Base-by-base conservation (phyloP, 2,113 vertebrate genomes). In the Myotis brandtii region DNA sequence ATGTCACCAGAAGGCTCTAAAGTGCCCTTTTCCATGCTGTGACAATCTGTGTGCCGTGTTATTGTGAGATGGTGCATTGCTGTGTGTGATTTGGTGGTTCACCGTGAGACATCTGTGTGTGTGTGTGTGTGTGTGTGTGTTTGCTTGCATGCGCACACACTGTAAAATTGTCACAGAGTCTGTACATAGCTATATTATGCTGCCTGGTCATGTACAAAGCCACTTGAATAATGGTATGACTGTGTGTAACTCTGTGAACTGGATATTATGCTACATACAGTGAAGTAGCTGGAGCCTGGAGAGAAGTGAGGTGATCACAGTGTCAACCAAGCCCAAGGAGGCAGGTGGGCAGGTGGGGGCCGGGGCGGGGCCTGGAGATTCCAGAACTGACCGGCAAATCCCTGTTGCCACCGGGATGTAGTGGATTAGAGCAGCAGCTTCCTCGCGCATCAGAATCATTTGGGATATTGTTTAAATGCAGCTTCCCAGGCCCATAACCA, bases 221-320 rank as follows among this genome's bases (percentile, higher is more conserved):
- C 27, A 13, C 30, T 16, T 3, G 23, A 43, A 17, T 14, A 7
- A 40, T 4, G 9, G 12, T n/a, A 8, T 18, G 52, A 9, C 62
- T 43, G 13, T 7, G 37, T 81, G 27, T 46, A 25, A 23, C 27
- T 86, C 82, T 75, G 30, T 46, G 82, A 43, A 21, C 5, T 30
- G 10, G 34, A 1, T 17, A 18, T 30, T 21, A 20, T 32, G n/a
- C 8, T 59, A 2, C 21, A 12, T 9, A 37, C 25, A 30, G 17
- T 27, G 21, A 92, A 34, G 79, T 11, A 17, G 54, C 18, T 32
- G 17, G 40, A 10, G 0, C 1, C 70, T 75, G 32, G 21, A 62
- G 18, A 69, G 27, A 50, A 67, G 23, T 0, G 0, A 12, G 13
- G n/a, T 40, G 40, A 46, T 11, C 13, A 13, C 0, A 4, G 13